Base-by-base conservation (phyloP, 2,113 vertebrate species). In the Pseudonaja textilis region DNA sequence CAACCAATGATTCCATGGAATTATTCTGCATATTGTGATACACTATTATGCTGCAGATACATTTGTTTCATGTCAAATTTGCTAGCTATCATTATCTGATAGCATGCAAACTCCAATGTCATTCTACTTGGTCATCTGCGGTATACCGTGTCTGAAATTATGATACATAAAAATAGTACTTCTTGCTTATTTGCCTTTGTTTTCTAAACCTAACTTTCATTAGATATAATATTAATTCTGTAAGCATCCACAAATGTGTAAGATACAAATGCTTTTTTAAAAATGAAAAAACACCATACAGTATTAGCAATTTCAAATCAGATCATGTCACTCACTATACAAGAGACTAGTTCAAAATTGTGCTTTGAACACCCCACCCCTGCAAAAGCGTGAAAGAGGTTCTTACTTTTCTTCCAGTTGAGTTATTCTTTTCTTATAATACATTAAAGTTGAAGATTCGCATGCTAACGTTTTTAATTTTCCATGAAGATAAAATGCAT, bases 381-480 rank as follows among this genome's bases (percentile, higher is more conserved):
- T 56, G 54, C 14, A 89, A 64, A 74, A 55, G 10, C 74, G 6
- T 5, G 10, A 47, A 89, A 90, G 23, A 50, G 8, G 0, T 52
- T 96, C 95, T 96, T 94, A 98, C 98, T 97, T 97, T 52, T 97
- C 92, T 89, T 95, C 96, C 59, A 98, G 97, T 45, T 97, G 96
- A 10, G 23, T 39, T 57, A 94, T 95, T 96, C 96, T 97, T 94
- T 96, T 97, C 95, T 95, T 96, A 88, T 94, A 97, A 94, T 96
- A 96, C 5, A 94, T 93, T 0, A 98, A 91, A 50, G 97, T 94
- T 50, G 93, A 93, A 6, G 96, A 92, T 52, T 95, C 96, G 20
- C 96, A 95, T 55, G 96, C 93, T 8, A 96, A 92, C 57, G 95
- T 88, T 93, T 96, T 97, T 93, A 97, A 47, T 92, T 94, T 98